Evolutionary conservation across 2,113 vertebrate genomes (phyloP).

Genomic region (Heloderma charlesbogerti): DNA sequence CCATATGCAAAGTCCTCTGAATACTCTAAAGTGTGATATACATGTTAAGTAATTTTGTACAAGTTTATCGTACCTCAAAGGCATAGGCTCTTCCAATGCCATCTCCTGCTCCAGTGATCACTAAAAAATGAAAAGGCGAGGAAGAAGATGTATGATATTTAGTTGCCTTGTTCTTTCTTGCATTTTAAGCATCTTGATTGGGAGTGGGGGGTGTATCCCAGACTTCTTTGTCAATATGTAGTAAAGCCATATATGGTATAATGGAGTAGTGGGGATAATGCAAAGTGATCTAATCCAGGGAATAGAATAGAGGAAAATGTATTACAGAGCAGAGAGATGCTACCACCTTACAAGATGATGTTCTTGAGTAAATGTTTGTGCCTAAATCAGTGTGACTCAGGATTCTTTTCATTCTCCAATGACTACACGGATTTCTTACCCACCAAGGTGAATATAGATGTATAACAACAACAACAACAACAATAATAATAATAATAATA

Average conservation of each 20-base stretch:
- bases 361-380: not conserved
- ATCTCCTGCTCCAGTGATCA: conserved; percentile 89
- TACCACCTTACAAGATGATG: not conserved
- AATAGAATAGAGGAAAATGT: not conserved
- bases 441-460: not conserved
- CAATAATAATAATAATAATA: not conserved
- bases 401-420: not conserved
- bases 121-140: conserved; percentile 71
- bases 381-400: not conserved
- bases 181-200: not conserved
- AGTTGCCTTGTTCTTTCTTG: not conserved
- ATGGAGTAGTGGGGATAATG: not conserved
- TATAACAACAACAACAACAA: too few relatives aligned
- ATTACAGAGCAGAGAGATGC: not conserved
- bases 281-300: not conserved
- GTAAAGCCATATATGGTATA: not conserved
- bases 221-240: not conserved
- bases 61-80: conserved; percentile 77
- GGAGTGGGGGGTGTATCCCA: not conserved
- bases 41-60: not conserved
- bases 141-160: not conserved
- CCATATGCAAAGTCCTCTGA: not conserved
- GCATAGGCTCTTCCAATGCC: conserved; percentile 89
- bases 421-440: not conserved
- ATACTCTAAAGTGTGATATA: not conserved